phyloP scores from a whole-genome alignment of 2,888 invertebrate genomes.

The Mythimna loreyi region DNA sequence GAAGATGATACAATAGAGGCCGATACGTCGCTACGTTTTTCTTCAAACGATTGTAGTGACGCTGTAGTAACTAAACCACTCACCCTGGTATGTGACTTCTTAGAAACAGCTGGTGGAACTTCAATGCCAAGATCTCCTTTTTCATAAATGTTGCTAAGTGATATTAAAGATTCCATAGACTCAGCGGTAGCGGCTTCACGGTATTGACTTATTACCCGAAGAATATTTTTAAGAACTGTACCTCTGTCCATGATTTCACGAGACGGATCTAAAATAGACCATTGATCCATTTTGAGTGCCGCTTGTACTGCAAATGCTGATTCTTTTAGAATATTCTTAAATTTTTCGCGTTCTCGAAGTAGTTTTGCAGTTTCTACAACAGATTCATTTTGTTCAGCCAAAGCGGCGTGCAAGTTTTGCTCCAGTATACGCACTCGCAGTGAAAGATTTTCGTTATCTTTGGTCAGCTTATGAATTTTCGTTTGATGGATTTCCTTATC shows the following conservation, averaged over 20 bases:
- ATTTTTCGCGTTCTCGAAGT: constrained; percentile 88
- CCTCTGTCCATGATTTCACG: constrained; percentile 86
- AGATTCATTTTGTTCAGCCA: constrained; percentile 86
- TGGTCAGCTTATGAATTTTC: constrained; percentile 80
- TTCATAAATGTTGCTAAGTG: constrained; percentile 90
- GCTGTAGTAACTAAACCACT: background rate
- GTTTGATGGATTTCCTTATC: constrained; percentile 80
- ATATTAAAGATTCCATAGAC: constrained; percentile 86
- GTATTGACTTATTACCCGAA: constrained; percentile 87
- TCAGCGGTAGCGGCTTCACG: constrained; percentile 80
- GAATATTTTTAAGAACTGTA: constrained; percentile 88
- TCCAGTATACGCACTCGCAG: constrained; percentile 89
- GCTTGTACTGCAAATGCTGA: constrained; percentile 91
- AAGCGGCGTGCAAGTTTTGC: constrained; percentile 90
- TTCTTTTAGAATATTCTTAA: constrained; percentile 91
- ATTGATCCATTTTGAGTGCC: constrained; percentile 89
- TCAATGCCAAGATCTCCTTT: constrained; percentile 93
- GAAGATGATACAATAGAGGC: constrained; percentile 60
- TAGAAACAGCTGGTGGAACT: constrained; percentile 80
- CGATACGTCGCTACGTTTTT: constrained; percentile 21
- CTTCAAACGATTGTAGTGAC: constrained; percentile 18
- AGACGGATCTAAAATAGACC: constrained; percentile 78
- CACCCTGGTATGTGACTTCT: background rate
- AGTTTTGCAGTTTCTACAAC: constrained; percentile 85
- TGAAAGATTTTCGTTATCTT: constrained; percentile 84